These are phyloP conservation scores for Eledone cirrhosa DNA, from an alignment of 2,888 invertebrate species.

Conservation along the genomic window DNA sequence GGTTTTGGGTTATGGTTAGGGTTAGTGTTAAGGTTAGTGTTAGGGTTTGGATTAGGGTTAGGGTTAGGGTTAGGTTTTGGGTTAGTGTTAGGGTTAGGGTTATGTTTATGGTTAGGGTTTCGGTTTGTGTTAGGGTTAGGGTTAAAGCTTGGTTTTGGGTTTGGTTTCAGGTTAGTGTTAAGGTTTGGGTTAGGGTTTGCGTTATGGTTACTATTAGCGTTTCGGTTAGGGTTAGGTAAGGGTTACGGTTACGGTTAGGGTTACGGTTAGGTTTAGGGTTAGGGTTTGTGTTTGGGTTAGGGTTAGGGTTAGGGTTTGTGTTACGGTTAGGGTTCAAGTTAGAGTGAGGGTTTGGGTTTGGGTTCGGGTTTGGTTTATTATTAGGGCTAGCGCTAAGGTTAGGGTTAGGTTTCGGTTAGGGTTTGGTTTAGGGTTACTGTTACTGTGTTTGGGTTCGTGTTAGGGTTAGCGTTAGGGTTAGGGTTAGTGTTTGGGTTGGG, in stretches of 20 bases:
- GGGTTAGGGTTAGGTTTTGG: not conserved
- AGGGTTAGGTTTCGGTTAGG: too few relatives aligned
- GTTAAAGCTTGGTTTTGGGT: too few relatives aligned
- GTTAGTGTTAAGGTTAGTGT: not conserved
- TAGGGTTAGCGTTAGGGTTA: not conserved
- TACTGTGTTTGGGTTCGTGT: not conserved
- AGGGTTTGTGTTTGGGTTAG: too few relatives aligned
- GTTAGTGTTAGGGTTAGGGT: not conserved
- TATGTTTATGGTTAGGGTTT: not conserved
- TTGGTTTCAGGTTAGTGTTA: too few relatives aligned
- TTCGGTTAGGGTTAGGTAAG: not conserved
- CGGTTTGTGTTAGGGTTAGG: too few relatives aligned
- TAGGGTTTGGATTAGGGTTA: not conserved
- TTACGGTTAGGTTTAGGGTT: too few relatives aligned
- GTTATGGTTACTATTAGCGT: not conserved
- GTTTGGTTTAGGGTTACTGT: not conserved
- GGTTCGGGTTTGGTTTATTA: not conserved
- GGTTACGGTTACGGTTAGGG: too few relatives aligned
- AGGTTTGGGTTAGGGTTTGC: not conserved
- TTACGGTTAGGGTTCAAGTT: not conserved
- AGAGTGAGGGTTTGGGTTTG: not conserved
- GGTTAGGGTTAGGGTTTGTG: too few relatives aligned
- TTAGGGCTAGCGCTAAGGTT: too few relatives aligned
- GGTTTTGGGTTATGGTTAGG: not conserved
- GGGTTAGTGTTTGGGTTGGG: not conserved